Evolutionary conservation across 2,888 invertebrate genomes (phyloP).

Genomic region (Anoplius nigerrimus): DNA sequence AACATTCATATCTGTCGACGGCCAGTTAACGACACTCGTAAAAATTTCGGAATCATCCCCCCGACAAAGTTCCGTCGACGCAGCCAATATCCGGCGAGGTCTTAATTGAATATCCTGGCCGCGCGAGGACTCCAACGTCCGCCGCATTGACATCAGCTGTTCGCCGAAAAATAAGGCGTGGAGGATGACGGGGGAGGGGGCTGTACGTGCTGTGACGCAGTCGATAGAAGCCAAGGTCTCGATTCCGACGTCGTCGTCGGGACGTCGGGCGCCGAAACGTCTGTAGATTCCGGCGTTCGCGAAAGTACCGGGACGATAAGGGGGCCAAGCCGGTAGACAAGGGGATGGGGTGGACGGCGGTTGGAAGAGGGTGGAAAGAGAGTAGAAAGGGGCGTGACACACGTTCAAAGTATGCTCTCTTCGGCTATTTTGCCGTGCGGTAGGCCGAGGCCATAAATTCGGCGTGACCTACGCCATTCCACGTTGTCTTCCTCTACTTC

Average conservation of each 20-base stretch:
- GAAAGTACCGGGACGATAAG: slow-evolving; percentile 17
- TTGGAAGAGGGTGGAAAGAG: not conserved
- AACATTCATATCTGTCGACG: too few relatives aligned
- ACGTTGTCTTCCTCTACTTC: not conserved
- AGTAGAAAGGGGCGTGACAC: slow-evolving; percentile 14
- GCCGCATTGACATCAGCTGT: slow-evolving; percentile 12
- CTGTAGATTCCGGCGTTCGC: slow-evolving; percentile 48
- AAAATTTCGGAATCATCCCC: not conserved
- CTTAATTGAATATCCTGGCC: not conserved
- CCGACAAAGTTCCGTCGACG: not conserved
- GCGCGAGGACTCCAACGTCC: slow-evolving; percentile 6
- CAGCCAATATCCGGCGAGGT: not conserved
- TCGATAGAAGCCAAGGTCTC: slow-evolving; percentile 59
- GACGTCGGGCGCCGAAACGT: slow-evolving; percentile 60
- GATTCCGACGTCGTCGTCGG: slow-evolving; percentile 47
- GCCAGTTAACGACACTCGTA: too few relatives aligned
- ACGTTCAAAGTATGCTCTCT: not conserved
- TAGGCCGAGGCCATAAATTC: slow-evolving; percentile 49
- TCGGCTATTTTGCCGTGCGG: slow-evolving; percentile 18
- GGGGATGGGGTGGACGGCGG: not conserved
- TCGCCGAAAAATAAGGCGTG: slow-evolving; percentile 10
- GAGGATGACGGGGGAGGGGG: not conserved
- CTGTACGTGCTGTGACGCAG: slow-evolving; percentile 30
- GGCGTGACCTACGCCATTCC: slow-evolving; percentile 27
- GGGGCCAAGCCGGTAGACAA: too few relatives aligned